phyloP scores from a whole-genome alignment of 1,140 invertebrate genomes.

The Papilio aristodemus region DNA sequence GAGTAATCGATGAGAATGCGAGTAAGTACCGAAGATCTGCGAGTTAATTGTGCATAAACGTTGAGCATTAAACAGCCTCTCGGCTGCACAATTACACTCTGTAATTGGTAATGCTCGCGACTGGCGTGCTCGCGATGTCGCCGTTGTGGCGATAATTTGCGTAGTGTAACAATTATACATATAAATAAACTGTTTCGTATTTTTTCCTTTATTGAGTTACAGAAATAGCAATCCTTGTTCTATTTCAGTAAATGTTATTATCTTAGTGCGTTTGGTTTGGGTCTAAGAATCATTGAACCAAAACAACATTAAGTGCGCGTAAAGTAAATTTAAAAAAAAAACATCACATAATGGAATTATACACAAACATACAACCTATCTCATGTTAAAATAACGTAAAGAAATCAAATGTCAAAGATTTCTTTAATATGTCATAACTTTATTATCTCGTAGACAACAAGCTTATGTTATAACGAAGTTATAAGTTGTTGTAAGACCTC shows the following conservation, averaged over 20 bases:
- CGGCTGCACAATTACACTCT: constrained; percentile 2
- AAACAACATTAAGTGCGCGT: too few relatives aligned
- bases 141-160: constrained; percentile 3
- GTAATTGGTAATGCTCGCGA: constrained; percentile 12
- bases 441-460: too few relatives aligned
- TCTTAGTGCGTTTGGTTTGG: not conserved
- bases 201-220: not conserved
- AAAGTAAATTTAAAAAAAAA: too few relatives aligned
- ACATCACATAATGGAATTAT: too few relatives aligned
- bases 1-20: constrained; percentile 8
- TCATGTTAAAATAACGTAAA: too few relatives aligned
- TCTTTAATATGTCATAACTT: too few relatives aligned
- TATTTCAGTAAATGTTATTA: constrained; percentile 12
- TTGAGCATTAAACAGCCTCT: constrained; percentile 12
- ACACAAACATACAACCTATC: too few relatives aligned
- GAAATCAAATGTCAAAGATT: too few relatives aligned
- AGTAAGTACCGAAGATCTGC: not conserved
- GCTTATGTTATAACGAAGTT: too few relatives aligned
- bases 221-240: constrained; percentile 11
- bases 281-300: too few relatives aligned
- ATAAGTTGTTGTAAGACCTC: too few relatives aligned
- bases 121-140: constrained; percentile 2
- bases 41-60: constrained; percentile 13
- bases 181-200: not conserved
- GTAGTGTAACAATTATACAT: constrained; percentile 12